Evolutionary conservation across 2,888 invertebrate species (phyloP), one percentile per base, ranked within the genome.

Genomic region (Eristalis tenax): DNA sequence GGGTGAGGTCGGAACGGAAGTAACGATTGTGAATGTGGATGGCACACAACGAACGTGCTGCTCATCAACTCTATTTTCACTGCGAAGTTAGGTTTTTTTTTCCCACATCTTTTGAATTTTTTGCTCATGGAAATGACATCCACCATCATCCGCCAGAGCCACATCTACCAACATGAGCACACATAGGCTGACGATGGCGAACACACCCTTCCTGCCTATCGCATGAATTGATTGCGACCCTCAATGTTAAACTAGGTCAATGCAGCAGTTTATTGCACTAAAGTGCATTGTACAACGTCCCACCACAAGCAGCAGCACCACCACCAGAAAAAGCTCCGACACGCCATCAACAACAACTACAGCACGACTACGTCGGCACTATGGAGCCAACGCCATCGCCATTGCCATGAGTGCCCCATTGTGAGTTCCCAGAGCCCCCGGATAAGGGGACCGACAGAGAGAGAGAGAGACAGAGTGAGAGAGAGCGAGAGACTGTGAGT

Each of bases 261-360:
- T 91, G 91, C 91, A 90, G 91, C 86, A 90, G 89, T 90, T 90
- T 90, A 90, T 90, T 90, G 90, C 90, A 90, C 90, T 83, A 77
- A 80, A 80, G 88, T 82, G 83, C 88, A 80, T 84, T 84, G 88
- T 75, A 83, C 88, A 83, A 79, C 38, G 50, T 76, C 35, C 75
- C 75, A 71, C 50, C 50, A 50, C 50, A 15, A 43, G 4, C 43
- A 15, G 15, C 18, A 18, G 6, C 50, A 2, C n/a, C 15, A n/a
- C 50, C n/a, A n/a, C 74, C 23, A 28, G n/a, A 50, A 70, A 85
- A 86, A 86, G 82, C 86, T 86, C 63, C 69, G 73, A 66, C 59
- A 22, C 23, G 68, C 18, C 65, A 59, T 66, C 73, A 61, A 56
- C 75, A 75, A 28, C 40, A 50, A 43, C 68, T 50, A 74, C 74